Evolutionary conservation across 2,888 invertebrate genomes (phyloP).

Genomic region (Tineola bisselliella): DNA sequence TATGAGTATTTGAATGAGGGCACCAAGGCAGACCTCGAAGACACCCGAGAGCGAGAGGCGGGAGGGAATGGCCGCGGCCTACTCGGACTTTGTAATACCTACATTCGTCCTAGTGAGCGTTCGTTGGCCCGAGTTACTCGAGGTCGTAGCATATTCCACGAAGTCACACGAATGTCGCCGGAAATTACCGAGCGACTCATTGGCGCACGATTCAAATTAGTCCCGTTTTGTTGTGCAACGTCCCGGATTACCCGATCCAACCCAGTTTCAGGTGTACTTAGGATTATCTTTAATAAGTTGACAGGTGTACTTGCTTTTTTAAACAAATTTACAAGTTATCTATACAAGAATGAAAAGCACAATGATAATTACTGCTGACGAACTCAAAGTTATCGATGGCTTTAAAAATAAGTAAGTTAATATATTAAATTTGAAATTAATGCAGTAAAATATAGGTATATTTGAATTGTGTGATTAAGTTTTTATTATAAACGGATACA

Average conservation of each 20-base stretch:
- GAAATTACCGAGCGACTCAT: conserved; percentile 34
- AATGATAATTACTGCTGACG: too few relatives aligned
- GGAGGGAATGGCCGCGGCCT: conserved; percentile 58
- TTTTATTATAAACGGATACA: too few relatives aligned
- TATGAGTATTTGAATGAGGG: background rate
- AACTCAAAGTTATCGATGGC: too few relatives aligned
- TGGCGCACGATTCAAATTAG: conserved; percentile 5
- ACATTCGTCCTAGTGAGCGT: conserved; percentile 66
- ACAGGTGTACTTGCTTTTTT: background rate
- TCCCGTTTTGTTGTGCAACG: conserved; percentile 6
- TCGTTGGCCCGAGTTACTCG: conserved; percentile 56
- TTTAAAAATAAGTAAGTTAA: too few relatives aligned
- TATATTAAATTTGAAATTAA: too few relatives aligned
- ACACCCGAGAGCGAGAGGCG: conserved; percentile 31
- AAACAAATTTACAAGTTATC: too few relatives aligned
- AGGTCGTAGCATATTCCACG: conserved; percentile 44
- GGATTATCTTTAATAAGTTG: background rate
- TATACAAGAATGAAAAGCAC: too few relatives aligned
- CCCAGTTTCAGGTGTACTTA: background rate
- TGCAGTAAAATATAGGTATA: too few relatives aligned
- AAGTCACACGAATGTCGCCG: conserved; percentile 36
- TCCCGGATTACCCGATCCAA: background rate
- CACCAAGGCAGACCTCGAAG: conserved; percentile 41
- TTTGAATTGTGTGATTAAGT: too few relatives aligned
- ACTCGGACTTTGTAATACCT: conserved; percentile 60